Evolutionary conservation across 2,797 vertebrate species (phyloP), one percentile per base, ranked within the genome.

Genomic region (Dipus sagitta): DNA sequence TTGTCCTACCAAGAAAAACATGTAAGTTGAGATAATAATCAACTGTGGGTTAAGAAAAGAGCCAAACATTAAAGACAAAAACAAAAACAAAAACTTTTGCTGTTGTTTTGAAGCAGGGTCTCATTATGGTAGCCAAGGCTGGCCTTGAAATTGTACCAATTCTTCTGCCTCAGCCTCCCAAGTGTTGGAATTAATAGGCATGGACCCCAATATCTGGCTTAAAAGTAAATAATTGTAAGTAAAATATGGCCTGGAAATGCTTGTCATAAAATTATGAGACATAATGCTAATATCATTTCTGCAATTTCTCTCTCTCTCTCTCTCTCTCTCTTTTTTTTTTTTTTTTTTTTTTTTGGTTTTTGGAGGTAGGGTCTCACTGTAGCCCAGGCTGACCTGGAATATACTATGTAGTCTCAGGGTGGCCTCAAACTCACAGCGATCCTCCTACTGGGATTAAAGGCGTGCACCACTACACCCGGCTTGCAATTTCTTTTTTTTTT

Each of bases 211-310:
- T 14, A 21, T 47, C 11, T 60, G 68, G 10, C 52, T 72, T 77
- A 85, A 82, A 74, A 6, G 34, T 47, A 94, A 93, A 62, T 3
- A 60, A 76, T 70, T 74, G 78, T 72, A 68, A 82, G 76, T 32
- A 86, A 85, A 88, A 65, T 67, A 62, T 12, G 65, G 75, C 12
- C 18, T 17, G 60, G 76, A 74, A 60, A 77, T 64, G 21, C 32
- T 64, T 47, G 21, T 42, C 38, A 42, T 86, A 71, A 72, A 79
- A 32, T 71, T 11, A 18, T 42, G 21, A 3, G 54, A 54, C 28
- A 6, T 28, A 78, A 74, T 30, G 8, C 71, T 54, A 64, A 32
- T 23, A 26, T 68, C 11, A 64, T 86, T 75, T 30, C 60, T 68
- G 26, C 28, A 4, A 77, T 78, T 67, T 47, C 47, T 38, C 38